Percentiles rank a stretch among this genome's conserved stretches.
Conservation (phyloP, 2,888 invertebrate species). For the Diabrotica balteata region DNA sequence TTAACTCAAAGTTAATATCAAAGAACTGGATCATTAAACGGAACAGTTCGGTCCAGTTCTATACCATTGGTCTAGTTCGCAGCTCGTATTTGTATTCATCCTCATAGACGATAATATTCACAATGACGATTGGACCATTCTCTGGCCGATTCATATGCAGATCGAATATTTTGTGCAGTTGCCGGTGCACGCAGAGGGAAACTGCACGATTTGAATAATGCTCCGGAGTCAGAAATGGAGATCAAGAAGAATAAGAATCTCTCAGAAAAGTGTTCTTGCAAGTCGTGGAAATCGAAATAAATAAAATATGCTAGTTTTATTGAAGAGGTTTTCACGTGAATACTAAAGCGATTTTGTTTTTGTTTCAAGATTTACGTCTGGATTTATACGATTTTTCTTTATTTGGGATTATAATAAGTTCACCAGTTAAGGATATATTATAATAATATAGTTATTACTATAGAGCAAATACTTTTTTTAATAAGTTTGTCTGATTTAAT, state of each 20-base stretch:
- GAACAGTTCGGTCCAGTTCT: no score
- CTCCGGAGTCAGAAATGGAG: background rate
- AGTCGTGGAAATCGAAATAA: background rate
- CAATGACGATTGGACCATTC: conserved; percentile 41
- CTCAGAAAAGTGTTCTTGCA: background rate
- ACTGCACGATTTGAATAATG: conserved; percentile 51
- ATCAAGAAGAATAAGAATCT: background rate
- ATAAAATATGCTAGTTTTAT: conserved; percentile 18
- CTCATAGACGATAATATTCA: conserved; percentile 39
- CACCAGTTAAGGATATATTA: no score
- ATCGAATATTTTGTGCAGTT: conserved; percentile 47
- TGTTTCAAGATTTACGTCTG: no score
- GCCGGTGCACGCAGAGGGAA: conserved; percentile 48
- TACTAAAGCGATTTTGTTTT: background rate
- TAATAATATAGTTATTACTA: no score
- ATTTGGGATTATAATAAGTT: no score
- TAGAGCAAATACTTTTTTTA: no score
- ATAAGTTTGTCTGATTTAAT: no score
- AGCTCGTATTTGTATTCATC: conserved; percentile 4
- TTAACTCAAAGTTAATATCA: no score
- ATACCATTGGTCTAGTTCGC: no score
- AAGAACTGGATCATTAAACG: no score
- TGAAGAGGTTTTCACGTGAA: conserved; percentile 4
- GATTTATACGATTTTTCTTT: no score
- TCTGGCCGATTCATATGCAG: conserved; percentile 48